These are phyloP conservation scores for Amblyraja radiata DNA, from an alignment of 2,797 vertebrate genomes.

Conservation along the genomic window DNA sequence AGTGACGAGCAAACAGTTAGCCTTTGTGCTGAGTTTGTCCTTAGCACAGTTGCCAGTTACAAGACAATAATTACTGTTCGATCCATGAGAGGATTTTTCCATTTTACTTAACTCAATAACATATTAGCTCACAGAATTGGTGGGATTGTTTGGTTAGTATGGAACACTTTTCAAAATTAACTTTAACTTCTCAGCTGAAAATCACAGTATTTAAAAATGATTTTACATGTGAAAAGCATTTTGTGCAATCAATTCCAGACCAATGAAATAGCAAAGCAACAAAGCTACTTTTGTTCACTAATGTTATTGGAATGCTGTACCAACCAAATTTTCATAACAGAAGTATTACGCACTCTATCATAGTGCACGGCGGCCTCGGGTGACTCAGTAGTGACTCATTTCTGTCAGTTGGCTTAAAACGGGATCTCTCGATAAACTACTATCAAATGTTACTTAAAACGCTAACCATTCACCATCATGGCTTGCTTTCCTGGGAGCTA, in stretches of 20 bases:
- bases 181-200: slow-evolving; percentile 7
- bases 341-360: background rate
- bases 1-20: background rate
- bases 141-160: background rate
- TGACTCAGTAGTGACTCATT: background rate
- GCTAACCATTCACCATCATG: background rate
- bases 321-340: slow-evolving; percentile 6
- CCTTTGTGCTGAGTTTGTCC: background rate
- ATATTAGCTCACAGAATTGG: background rate
- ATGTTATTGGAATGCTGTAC: slow-evolving; percentile 1
- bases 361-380: too few species aligned
- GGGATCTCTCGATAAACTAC: background rate
- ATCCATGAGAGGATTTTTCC: background rate
- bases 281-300: slow-evolving; percentile 24
- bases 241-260: slow-evolving; percentile 36
- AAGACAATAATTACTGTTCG: background rate
- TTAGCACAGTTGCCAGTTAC: background rate
- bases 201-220: slow-evolving; percentile 11
- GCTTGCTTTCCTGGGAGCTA: background rate
- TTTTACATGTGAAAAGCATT: slow-evolving; percentile 20
- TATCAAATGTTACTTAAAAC: background rate
- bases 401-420: background rate
- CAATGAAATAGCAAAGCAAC: slow-evolving; percentile 29
- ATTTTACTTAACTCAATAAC: background rate
- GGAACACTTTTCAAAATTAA: background rate